Base-by-base conservation (phyloP, 2,888 invertebrate genomes). In the Mesorhabditis belari region DNA sequence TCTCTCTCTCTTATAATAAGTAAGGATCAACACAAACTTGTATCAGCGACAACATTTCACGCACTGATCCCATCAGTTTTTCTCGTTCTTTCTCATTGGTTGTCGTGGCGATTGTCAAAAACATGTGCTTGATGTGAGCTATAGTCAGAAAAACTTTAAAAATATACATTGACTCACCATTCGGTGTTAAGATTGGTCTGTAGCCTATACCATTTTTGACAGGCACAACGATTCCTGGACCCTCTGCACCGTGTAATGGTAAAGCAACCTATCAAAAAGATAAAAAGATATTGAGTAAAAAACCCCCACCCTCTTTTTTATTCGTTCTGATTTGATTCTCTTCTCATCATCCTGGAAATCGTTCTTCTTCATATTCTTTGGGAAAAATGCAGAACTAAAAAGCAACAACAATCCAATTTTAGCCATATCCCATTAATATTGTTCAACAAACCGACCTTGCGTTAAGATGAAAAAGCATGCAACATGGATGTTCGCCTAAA, bases 211-310 rank as follows among this genome's bases (percentile, higher is more conserved):
- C 87, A 0, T 76, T 77, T 74, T 91, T 85, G 61, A 88, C 88
- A 0, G 92, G 92, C 1, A 93, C 92, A 27, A 89, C 88, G 74
- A 93, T 87, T 19, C 92, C 92, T 51, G 88, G 87, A 35, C 44
- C 44, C 12, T 35, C 44, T 1, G 44, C 12, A 61, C 87, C 87
- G 81, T 91, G 90, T n/a, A n/a, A n/a, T n/a, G 73, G 91, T 88
- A 29, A 89, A 87, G 81, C 86, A 87, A 0, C 89, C 84, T 0
- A 90, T 87, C 66, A 63, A 49, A n/a, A 58, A 9, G 44, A 35
- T 17, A 9, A n/a, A n/a, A 17, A 24, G 17, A 9, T 9, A 9
- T 54, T 6, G 24, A 9, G 2, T 9, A 25, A 29, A 19, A 5
- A 3, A 26, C 19, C 19, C 29, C n/a, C 19, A 28, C 28, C n/a